A percentile compares a stretch with the other conserved stretches of the same genome.
These are phyloP conservation scores for Pecten maximus DNA, from an alignment of 2,888 invertebrate species.

Conservation along the genomic window DNA sequence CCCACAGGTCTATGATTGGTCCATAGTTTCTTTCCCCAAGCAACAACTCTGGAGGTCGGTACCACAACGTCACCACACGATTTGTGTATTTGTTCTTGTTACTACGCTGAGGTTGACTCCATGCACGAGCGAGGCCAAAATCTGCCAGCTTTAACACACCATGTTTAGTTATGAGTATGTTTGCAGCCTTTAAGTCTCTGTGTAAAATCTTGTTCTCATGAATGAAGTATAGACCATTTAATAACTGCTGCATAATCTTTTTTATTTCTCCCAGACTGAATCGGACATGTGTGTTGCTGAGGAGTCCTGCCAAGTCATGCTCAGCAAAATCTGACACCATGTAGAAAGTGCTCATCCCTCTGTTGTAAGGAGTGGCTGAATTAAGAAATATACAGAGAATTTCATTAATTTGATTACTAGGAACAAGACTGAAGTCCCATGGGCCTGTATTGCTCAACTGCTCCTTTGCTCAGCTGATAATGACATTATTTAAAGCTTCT, in stretches of 20 bases:
- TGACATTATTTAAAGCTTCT: too few species aligned
- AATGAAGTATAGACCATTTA: slow-evolving; percentile 96
- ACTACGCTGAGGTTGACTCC: slow-evolving; percentile 90
- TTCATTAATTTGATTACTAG: too few species aligned
- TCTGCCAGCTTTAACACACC: slow-evolving; percentile 95
- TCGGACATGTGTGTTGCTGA: slow-evolving; percentile 97
- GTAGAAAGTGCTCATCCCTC: slow-evolving; percentile 94
- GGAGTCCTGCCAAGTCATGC: slow-evolving; percentile 97
- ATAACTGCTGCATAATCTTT: slow-evolving; percentile 87
- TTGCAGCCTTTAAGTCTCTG: slow-evolving; percentile 98
- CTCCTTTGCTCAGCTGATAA: too few species aligned
- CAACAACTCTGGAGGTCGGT: slow-evolving; percentile 85
- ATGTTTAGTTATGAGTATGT: slow-evolving; percentile 97
- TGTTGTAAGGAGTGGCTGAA: slow-evolving; percentile 87
- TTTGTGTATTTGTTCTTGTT: slow-evolving; percentile 95
- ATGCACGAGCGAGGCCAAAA: slow-evolving; percentile 97
- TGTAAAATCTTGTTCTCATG: slow-evolving; percentile 90
- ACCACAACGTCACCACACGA: slow-evolving; percentile 98
- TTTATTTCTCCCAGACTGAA: slow-evolving; percentile 98
- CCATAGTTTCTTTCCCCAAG: slow-evolving; percentile 93
- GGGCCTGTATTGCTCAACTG: too few species aligned
- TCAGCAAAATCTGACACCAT: slow-evolving; percentile 99
- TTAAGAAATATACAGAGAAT: too few species aligned
- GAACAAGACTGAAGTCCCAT: too few species aligned
- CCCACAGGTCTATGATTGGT: slow-evolving; percentile 95